Base-by-base conservation (phyloP, 2,888 invertebrate species). In the Drosophila suboccidentalis region DNA sequence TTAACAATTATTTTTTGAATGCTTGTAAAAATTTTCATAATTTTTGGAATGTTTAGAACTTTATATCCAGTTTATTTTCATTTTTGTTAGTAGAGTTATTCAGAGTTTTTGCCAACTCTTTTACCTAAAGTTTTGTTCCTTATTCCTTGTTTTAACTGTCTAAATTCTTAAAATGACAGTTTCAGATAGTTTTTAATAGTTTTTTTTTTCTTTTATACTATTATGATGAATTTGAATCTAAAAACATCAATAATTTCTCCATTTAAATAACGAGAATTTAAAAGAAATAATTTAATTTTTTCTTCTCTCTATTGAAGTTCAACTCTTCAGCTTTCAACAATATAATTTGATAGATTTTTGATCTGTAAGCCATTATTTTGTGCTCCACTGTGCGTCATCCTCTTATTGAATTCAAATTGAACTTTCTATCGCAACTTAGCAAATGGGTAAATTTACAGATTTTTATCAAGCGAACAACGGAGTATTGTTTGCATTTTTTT, bases 391-490 rank as follows among this genome's bases (percentile, higher is more conserved):
- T 75, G 68, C 75, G 49, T 51, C 44, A 65, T 49, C 51, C 68
- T 58, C 61, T 75, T 78, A 75, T 80, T 80, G 75, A 81, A 81
- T 81, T 78, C 60, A 70, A 82, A 80, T 78, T 72, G 61, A 77
- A 84, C 88, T 84, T 84, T 84, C 89, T 88, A 86, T 59, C 59
- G 62, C 17, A 70, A 26, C 53, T 36, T 68, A 63, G 65, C 66
- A 72, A 85, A 82, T 86, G 71, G 81, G 78, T 71, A 75, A 71
- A 89, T 83, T 83, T 80, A 58, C 65, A 61, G 84, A 85, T 85
- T 84, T 75, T 74, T 65, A 85, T 85, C 84, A 58, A 60, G 49
- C 51, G 11, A 70, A 77, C 67, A 78, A 71, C 79, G 53, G 51
- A 29, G 67, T 64, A 78, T 78, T 78, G 77, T 79, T 36, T 66